Conservation (phyloP, 2,113 vertebrate genomes). For the Dipodomys merriami region DNA sequence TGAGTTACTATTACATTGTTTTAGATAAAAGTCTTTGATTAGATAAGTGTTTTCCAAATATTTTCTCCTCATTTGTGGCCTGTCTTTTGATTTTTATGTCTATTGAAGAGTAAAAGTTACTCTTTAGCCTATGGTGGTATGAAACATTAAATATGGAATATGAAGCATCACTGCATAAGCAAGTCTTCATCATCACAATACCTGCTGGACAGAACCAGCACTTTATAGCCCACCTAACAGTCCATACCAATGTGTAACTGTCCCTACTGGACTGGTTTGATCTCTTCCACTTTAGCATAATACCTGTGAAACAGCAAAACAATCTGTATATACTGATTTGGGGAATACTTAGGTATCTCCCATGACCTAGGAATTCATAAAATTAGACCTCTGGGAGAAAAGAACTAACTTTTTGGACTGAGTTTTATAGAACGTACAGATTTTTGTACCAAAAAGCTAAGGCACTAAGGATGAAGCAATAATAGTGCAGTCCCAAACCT, state of each 20-base stretch:
- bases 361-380: background rate
- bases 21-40: background rate
- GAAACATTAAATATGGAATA: too few relatives aligned
- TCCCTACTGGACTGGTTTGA: background rate
- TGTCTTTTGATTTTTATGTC: background rate
- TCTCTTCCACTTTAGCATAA: slow-evolving; percentile 30
- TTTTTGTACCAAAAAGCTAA: slow-evolving; percentile 4
- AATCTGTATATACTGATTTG: background rate
- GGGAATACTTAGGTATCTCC: slow-evolving; percentile 11
- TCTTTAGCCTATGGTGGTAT: too few relatives aligned
- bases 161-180: too few relatives aligned
- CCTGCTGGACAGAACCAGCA: too few relatives aligned
- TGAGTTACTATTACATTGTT: background rate
- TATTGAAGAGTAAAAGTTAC: background rate
- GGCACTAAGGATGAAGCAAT: background rate
- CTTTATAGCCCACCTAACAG: background rate
- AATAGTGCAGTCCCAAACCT: background rate
- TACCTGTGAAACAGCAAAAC: slow-evolving; percentile 32
- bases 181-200: too few relatives aligned
- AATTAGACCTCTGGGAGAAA: too few relatives aligned
- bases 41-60: slow-evolving; percentile 12
- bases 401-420: background rate
- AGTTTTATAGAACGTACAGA: background rate
- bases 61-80: background rate
- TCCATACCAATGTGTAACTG: background rate